phyloP scores from a whole-genome alignment of 2,113 vertebrate species.

The Aleadryas rufinucha region DNA sequence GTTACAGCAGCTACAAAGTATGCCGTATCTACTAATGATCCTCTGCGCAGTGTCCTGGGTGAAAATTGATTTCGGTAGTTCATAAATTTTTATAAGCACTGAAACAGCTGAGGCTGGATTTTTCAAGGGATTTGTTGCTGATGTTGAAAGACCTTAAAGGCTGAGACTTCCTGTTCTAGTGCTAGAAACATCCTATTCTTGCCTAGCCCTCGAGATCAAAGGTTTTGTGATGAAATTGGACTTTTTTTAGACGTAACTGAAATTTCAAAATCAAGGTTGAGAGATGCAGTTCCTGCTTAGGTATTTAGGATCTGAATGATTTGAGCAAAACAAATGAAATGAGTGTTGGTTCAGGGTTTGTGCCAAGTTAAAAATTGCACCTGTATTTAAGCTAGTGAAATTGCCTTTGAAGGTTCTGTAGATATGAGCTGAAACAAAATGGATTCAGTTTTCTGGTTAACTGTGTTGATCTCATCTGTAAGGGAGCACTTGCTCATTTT shows the following conservation, averaged over 20 bases:
- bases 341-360: neutral
- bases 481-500: neutral
- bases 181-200: neutral
- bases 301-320: neutral
- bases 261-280: neutral
- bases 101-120: neutral
- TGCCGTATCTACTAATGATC: neutral
- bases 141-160: neutral
- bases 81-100: neutral
- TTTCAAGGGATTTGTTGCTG: neutral
- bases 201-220: neutral
- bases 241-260: neutral
- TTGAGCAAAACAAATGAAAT: neutral
- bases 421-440: neutral
- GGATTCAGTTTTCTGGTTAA: neutral
- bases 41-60: neutral
- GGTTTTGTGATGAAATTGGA: neutral
- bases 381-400: neutral
- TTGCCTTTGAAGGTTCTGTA: neutral
- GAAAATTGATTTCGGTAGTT: neutral
- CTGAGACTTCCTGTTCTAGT: neutral
- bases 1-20: neutral
- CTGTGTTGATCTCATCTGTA: neutral
- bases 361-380: neutral
- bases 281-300: neutral